Conservation (phyloP, 2,888 invertebrate species). For the Athrips mouffetella region DNA sequence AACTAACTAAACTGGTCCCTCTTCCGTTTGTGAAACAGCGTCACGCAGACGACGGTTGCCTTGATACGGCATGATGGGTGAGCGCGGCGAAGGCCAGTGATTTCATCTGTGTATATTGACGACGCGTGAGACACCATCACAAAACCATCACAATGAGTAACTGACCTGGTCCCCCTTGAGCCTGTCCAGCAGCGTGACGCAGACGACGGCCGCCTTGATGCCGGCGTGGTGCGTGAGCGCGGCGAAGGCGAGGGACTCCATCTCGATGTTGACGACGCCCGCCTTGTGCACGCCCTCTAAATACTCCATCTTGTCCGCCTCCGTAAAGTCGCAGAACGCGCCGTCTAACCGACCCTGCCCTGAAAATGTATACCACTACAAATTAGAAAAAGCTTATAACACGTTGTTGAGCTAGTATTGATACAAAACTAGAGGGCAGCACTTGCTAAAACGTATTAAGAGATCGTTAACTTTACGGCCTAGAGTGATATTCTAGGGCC, state of each 20-base stretch:
- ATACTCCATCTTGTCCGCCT: constrained; percentile 94
- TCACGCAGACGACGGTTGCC: constrained; percentile 96
- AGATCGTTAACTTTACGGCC: too few species aligned
- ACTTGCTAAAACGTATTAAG: too few species aligned
- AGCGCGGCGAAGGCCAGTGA: constrained; percentile 95
- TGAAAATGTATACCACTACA: constrained; percentile 39
- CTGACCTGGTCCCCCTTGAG: constrained; percentile 95
- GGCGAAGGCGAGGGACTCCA: constrained; percentile 96
- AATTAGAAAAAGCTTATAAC: too few species aligned
- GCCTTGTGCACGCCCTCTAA: constrained; percentile 84
- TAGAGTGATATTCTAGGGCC: too few species aligned
- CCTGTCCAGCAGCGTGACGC: constrained; percentile 94
- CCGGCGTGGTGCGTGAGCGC: constrained; percentile 96
- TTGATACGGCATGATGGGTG: constrained; percentile 95
- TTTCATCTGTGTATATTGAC: too few species aligned
- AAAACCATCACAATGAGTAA: too few species aligned
- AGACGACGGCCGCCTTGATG: constrained; percentile 94
- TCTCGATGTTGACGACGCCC: constrained; percentile 97
- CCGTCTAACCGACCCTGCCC: constrained; percentile 97
- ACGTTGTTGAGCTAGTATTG: too few species aligned
- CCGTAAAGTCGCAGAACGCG: constrained; percentile 96
- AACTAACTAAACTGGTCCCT: constrained; percentile 84
- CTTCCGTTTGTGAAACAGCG: constrained; percentile 92
- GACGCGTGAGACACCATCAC: too few species aligned
- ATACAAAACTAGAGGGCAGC: too few species aligned